Percentiles rank a stretch among this genome's conserved stretches.
These are phyloP conservation scores for Caenorhabditis latens DNA, from an alignment of 1,140 invertebrate species.

Conservation along the genomic window DNA sequence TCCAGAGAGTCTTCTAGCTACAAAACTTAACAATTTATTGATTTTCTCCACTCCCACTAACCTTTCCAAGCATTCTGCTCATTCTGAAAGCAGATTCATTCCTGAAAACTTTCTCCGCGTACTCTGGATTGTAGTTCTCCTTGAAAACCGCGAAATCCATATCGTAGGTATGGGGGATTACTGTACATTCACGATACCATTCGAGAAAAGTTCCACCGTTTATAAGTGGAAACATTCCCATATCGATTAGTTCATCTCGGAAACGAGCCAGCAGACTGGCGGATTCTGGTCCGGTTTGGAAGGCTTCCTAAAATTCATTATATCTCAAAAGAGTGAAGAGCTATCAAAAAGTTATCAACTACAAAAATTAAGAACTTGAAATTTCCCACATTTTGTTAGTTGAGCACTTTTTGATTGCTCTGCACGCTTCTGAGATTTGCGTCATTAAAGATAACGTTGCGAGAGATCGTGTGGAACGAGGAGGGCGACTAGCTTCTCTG, in stretches of 20 bases:
- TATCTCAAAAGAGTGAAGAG: too few species aligned
- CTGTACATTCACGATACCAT: conserved; percentile 37
- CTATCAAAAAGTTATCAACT: too few species aligned
- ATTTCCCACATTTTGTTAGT: too few species aligned
- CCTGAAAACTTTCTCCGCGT: neutral
- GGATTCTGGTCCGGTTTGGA: neutral
- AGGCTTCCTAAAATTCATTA: too few species aligned
- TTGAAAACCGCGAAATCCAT: conserved; percentile 21
- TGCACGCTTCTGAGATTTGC: too few species aligned
- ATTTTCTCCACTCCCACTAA: neutral
- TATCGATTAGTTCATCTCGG: neutral
- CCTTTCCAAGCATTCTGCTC: neutral
- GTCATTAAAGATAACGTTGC: too few species aligned
- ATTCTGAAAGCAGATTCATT: neutral
- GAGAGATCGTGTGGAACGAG: too few species aligned
- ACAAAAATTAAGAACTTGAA: too few species aligned
- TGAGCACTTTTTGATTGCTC: too few species aligned
- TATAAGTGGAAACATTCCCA: conserved; percentile 18
- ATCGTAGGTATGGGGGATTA: conserved; percentile 9
- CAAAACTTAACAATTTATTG: neutral
- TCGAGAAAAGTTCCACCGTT: conserved; percentile 6
- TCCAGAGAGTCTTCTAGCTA: conserved; percentile 13
- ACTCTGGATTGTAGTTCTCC: conserved; percentile 12
- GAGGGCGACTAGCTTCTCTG: too few species aligned
- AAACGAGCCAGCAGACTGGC: neutral